Evolutionary conservation across 53 echinoderm and acorn worm genomes (phyloP), one percentile per base, ranked within the genome.

Genomic region (Actinopyga echinites): DNA sequence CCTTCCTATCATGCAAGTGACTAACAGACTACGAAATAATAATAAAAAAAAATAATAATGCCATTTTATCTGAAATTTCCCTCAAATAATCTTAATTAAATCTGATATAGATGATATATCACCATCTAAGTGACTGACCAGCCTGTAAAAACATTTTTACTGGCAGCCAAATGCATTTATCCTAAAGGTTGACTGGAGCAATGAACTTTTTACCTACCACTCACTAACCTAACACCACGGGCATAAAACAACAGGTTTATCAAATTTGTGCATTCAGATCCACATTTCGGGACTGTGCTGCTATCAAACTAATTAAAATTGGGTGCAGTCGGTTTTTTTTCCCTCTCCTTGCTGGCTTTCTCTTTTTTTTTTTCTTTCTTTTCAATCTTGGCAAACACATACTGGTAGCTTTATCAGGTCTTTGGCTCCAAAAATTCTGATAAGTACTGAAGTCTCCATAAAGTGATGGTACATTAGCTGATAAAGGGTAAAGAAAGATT

Each of bases 231-330:
- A 42, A 71, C 71, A 71, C 71, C 71, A 71, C 71, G 8, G 71
- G 71, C 40, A 38, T 40, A 71, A 71, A 71, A 71, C 71, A 71
- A 71, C 71, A 71, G 71, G 40, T 71, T 71, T 71, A 71, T 71
- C 71, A 71, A 71, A 71, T 71, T 71, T 71, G 42, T 43, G 71
- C 71, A 71, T 26, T 71, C 44, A 4, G 24, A 11, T 40, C 40
- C 71, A 71, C 65, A 71, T 71, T 71, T 44, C 43, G 9, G 43
- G 40, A 40, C 5, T 35, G 26, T 30, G 71, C 71, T 43, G n/a
- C 21, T 71, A 71, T 26, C 71, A 71, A 44, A 44, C 26, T 71
- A 71, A 71, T 71, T 71, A 71, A 40, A 71, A 42, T 71, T 22
- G 25, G 44, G 32, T 42, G 23, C 19, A 25, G 40, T 71, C 11